phyloP scores from a whole-genome alignment of 2,113 vertebrate species.

The Forbesichthys agassizii region DNA sequence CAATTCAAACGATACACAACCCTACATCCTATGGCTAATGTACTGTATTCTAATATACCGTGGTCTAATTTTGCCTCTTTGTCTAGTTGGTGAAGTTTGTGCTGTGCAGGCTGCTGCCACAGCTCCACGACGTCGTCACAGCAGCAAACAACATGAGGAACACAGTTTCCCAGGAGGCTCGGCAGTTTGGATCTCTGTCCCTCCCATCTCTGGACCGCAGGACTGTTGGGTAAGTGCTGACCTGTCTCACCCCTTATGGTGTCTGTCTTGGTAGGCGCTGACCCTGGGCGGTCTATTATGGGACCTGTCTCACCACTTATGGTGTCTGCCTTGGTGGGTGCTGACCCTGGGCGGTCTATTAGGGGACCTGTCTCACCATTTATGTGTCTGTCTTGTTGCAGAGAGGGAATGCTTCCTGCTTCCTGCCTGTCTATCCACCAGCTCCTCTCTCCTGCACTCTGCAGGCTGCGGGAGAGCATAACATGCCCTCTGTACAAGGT shows the following conservation, averaged over 20 bases:
- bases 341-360: too few relatives aligned
- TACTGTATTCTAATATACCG: too few relatives aligned
- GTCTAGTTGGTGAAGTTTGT: constrained; percentile 69
- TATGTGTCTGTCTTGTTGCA: constrained; percentile 21
- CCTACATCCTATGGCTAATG: too few relatives aligned
- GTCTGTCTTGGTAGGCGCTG: neutral
- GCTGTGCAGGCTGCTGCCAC: constrained; percentile 53
- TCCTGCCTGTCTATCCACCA: constrained; percentile 76
- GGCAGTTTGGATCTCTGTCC: constrained; percentile 66
- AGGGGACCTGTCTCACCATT: too few relatives aligned
- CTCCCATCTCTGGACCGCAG: constrained; percentile 72
- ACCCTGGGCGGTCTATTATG: neutral
- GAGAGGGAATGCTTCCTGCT: constrained; percentile 61
- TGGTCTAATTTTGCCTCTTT: constrained; percentile 2
- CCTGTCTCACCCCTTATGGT: neutral
- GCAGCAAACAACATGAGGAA: constrained; percentile 62
- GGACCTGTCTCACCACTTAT: too few relatives aligned
- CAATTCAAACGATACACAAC: too few relatives aligned
- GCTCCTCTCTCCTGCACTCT: constrained; percentile 58
- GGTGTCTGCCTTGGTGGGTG: neutral
- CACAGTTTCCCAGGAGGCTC: constrained; percentile 69
- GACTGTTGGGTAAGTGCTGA: constrained; percentile 35
- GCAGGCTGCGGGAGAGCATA: constrained; percentile 62
- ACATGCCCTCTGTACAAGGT: constrained; percentile 76
- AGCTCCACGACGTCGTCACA: constrained; percentile 49